These are phyloP conservation scores for Numenius arquata DNA, from an alignment of 2,113 vertebrate species.

Conservation along the genomic window DNA sequence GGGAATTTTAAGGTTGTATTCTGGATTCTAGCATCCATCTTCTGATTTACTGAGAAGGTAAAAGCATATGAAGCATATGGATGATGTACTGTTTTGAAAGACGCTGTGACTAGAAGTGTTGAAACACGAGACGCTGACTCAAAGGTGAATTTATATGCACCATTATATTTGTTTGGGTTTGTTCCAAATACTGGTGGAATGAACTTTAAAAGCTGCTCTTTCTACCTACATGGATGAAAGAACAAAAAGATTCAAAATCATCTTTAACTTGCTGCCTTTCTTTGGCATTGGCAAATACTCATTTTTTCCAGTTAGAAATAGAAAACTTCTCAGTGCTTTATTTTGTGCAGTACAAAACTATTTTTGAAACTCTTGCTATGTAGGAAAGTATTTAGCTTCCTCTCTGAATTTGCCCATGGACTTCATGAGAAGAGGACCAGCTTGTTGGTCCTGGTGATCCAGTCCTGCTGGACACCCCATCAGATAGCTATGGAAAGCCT, in stretches of 20 bases:
- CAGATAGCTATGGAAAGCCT: not conserved
- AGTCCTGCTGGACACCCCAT: not conserved
- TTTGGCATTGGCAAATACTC: not conserved
- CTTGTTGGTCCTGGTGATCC: not conserved
- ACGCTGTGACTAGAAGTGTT: constrained; percentile 49
- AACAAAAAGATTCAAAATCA: not conserved
- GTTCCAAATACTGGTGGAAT: constrained; percentile 32
- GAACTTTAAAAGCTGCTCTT: not conserved
- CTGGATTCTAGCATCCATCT: constrained; percentile 7
- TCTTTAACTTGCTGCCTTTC: not conserved
- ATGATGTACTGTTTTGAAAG: constrained; percentile 46
- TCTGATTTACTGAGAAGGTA: constrained; percentile 38
- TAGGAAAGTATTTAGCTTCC: not conserved
- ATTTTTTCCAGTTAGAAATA: not conserved
- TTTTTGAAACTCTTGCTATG: not conserved
- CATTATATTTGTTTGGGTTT: constrained; percentile 24
- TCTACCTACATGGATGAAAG: not conserved
- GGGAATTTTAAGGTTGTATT: not conserved
- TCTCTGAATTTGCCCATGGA: not conserved
- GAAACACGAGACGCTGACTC: constrained; percentile 68
- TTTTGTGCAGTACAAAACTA: not conserved
- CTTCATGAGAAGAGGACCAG: not conserved
- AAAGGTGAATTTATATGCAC: constrained; percentile 63
- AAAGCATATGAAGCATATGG: constrained; percentile 4
- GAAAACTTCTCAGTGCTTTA: not conserved